phyloP scores from a whole-genome alignment of 1,140 invertebrate genomes.

The Coenobita brevimanus region DNA sequence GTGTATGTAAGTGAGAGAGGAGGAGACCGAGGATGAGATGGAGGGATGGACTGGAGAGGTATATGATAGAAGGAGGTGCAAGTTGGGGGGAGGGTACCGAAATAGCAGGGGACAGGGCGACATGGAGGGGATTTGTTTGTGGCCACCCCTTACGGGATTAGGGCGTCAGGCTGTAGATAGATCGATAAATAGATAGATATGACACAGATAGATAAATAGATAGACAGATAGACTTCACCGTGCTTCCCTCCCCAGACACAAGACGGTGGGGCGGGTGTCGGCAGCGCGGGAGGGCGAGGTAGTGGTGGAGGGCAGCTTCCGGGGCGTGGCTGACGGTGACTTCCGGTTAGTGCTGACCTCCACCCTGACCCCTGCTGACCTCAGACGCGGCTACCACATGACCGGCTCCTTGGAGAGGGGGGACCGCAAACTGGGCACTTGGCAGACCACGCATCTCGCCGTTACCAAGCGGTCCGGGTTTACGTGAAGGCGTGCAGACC shows the following conservation, averaged over 20 bases:
- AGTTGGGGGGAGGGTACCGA: neutral
- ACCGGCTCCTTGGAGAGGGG: constrained; percentile 54
- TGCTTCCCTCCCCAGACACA: constrained; percentile 30
- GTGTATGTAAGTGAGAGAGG: too few relatives aligned
- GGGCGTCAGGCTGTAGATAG: too few relatives aligned
- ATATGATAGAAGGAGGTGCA: neutral
- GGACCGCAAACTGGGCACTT: constrained; percentile 43
- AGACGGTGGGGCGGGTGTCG: constrained; percentile 50
- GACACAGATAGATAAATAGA: neutral
- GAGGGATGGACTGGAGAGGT: too few relatives aligned
- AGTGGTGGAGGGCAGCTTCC: constrained; percentile 56
- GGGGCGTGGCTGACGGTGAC: constrained; percentile 34
- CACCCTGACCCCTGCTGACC: constrained; percentile 52
- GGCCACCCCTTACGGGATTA: too few relatives aligned
- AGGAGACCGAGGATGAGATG: too few relatives aligned
- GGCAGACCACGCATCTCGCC: constrained; percentile 56
- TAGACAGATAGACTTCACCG: neutral
- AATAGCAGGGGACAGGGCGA: neutral
- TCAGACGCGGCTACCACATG: constrained; percentile 49
- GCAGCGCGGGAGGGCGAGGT: constrained; percentile 47
- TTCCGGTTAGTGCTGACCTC: constrained; percentile 55
- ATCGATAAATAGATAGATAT: neutral
- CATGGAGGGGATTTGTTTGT: too few relatives aligned
- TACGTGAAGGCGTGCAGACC: constrained; percentile 25
- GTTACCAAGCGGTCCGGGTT: constrained; percentile 58